Conservation (phyloP, 2,113 vertebrate species). For the Vidua chalybeata region DNA sequence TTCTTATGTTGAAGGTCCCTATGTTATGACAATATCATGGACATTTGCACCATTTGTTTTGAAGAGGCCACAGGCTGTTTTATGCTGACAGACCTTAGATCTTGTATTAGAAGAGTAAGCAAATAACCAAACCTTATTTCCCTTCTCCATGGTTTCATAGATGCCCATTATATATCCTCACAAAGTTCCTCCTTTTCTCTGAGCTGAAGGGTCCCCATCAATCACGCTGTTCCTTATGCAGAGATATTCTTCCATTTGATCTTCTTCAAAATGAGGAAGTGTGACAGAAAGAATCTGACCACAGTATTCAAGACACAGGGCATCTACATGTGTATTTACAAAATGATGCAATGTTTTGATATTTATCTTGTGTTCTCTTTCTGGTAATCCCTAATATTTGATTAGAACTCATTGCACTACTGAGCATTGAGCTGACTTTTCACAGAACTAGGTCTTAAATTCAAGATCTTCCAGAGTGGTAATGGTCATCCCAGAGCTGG, state of each 20-base stretch:
- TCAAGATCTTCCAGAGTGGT: background rate
- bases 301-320: background rate
- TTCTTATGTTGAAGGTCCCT: background rate
- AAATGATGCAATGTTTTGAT: background rate
- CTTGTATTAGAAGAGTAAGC: background rate
- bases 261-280: background rate
- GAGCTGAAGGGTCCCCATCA: background rate
- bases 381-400: background rate
- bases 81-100: background rate
- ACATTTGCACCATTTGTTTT: background rate
- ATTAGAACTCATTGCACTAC: background rate
- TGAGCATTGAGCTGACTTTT: background rate
- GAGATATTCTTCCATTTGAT: background rate
- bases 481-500: background rate
- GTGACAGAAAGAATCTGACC: background rate
- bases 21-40: background rate
- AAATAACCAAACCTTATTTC: background rate
- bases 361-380: background rate
- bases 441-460: background rate
- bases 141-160: background rate
- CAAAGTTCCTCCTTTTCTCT: background rate
- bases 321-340: background rate
- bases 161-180: rapidly evolving
- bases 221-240: background rate
- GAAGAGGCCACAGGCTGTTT: background rate